A percentile compares a stretch with the other conserved stretches of the same genome.
phyloP scores from a whole-genome alignment of 1,140 invertebrate genomes.

The Platorchestia sp. region DNA sequence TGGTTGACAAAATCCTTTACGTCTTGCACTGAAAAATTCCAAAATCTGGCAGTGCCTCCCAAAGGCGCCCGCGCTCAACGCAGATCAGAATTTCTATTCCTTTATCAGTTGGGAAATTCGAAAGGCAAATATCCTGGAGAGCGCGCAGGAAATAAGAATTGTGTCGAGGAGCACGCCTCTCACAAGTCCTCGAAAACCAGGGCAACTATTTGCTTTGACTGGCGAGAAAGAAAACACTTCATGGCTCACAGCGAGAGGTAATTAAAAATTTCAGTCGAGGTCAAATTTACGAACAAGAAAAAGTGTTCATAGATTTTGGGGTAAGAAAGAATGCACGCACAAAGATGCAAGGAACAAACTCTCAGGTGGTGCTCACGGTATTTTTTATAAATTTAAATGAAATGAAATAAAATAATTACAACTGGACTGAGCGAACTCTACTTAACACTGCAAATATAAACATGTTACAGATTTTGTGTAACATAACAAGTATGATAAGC shows the following conservation, averaged over 20 bases:
- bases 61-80: slow-evolving; percentile 14
- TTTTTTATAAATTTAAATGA: neutral
- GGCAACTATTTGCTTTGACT: slow-evolving; percentile 2
- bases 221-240: slow-evolving; percentile 31
- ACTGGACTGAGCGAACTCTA: neutral
- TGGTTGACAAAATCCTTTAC: slow-evolving; percentile 20
- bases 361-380: neutral
- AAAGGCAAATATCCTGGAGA: slow-evolving; percentile 45
- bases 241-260: neutral
- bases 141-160: slow-evolving; percentile 14
- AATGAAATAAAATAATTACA: neutral
- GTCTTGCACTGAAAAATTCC: slow-evolving; percentile 30
- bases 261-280: neutral
- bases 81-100: slow-evolving; percentile 45
- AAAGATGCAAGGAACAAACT: neutral
- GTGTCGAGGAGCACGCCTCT: slow-evolving; percentile 26
- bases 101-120: slow-evolving; percentile 50
- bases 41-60: neutral
- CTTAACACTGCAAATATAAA: too few relatives aligned
- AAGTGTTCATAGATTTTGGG: neutral
- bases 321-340: neutral
- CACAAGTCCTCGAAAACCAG: neutral
- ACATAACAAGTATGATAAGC: too few relatives aligned
- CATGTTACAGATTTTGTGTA: too few relatives aligned
- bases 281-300: neutral